Conservation (phyloP, 2,113 vertebrate genomes). For the Noctilio leporinus region DNA sequence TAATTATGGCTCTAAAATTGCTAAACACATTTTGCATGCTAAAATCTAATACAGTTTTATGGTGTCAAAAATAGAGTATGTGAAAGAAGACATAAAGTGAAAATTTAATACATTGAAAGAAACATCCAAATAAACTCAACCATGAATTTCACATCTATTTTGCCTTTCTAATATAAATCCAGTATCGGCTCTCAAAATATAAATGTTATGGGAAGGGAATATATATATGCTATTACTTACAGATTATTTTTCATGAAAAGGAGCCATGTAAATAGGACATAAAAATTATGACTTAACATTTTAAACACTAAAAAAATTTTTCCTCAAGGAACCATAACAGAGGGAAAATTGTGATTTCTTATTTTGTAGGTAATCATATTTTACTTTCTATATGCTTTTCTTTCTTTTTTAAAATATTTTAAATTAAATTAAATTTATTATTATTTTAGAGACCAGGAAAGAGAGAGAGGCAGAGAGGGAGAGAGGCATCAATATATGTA, state of each 20-base stretch:
- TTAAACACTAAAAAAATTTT: background rate
- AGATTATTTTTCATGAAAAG: slow-evolving; percentile 25
- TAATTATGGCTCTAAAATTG: background rate
- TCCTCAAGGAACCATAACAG: background rate
- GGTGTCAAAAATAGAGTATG: slow-evolving; percentile 32
- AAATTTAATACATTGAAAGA: background rate
- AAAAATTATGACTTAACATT: background rate
- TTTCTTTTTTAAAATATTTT: too few species aligned
- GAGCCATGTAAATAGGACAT: background rate
- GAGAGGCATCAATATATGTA: too few species aligned
- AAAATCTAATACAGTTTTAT: slow-evolving; percentile 9
- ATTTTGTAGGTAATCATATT: background rate
- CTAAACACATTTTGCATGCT: slow-evolving; percentile 13
- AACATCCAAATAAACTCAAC: slow-evolving; percentile 8
- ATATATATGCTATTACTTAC: background rate
- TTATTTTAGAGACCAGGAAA: too few species aligned
- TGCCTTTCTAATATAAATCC: background rate
- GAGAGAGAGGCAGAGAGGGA: too few species aligned
- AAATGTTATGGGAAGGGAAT: slow-evolving; percentile 10
- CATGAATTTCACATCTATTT: slow-evolving; percentile 33
- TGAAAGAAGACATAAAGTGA: slow-evolving; percentile 21
- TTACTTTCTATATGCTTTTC: background rate
- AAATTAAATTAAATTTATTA: too few species aligned
- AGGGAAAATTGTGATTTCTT: background rate
- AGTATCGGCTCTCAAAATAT: slow-evolving; percentile 23